These are phyloP conservation scores for Xiphorhynchus erythropygius DNA, from an alignment of 2,797 vertebrate species.

Conservation along the genomic window DNA sequence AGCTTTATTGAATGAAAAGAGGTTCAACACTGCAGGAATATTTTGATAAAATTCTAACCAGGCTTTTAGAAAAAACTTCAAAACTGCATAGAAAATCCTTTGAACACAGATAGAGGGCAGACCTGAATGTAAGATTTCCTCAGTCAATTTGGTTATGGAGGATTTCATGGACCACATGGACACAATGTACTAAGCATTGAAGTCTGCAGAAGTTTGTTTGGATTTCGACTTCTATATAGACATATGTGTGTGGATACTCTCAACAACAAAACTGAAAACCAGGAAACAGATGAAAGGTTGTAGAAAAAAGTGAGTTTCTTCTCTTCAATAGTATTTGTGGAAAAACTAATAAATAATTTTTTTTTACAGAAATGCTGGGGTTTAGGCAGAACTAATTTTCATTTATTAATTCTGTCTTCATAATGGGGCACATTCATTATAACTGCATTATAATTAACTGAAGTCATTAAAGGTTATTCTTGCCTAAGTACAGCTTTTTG, in stretches of 20 bases:
- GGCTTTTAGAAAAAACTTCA: background rate
- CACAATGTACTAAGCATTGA: background rate
- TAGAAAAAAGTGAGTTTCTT: background rate
- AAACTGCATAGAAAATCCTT: background rate
- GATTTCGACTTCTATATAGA: background rate
- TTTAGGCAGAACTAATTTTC: constrained; percentile 28
- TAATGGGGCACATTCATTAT: background rate
- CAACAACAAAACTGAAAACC: background rate
- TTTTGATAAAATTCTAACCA: background rate
- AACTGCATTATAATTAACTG: constrained; percentile 19
- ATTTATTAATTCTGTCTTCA: background rate
- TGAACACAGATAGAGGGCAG: background rate
- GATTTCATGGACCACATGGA: background rate
- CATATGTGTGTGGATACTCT: background rate
- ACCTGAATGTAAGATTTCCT: background rate
- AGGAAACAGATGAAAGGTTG: background rate
- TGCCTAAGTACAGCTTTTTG: too few relatives aligned
- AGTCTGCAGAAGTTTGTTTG: background rate
- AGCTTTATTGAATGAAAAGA: background rate
- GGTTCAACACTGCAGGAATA: background rate
- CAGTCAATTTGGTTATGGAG: background rate
- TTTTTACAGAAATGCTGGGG: background rate
- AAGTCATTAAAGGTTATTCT: constrained; percentile 40
- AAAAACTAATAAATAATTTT: background rate
- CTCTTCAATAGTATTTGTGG: background rate